A percentile compares a stretch with the other conserved stretches of the same genome.
Conservation (phyloP, 2,888 invertebrate genomes). For the Panopea generosa region DNA sequence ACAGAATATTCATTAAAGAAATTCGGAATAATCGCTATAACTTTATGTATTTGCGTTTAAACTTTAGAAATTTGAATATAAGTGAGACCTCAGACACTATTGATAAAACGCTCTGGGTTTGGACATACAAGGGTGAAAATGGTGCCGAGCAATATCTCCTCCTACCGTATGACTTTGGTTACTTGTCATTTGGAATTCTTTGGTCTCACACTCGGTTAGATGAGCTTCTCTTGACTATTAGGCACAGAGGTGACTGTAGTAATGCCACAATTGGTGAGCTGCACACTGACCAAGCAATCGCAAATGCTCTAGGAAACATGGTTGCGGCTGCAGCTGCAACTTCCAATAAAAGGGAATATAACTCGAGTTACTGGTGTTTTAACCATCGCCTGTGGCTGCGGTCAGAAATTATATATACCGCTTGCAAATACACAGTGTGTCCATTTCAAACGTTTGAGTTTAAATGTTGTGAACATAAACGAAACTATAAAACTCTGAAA, state of each 20-base stretch:
- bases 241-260: constrained; percentile 11
- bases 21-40: constrained; percentile 10
- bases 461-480: constrained; percentile 34
- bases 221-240: constrained; percentile 3
- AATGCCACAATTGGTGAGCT: constrained; percentile 11
- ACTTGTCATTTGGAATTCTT: no score
- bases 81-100: no score
- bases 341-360: constrained; percentile 27
- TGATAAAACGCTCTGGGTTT: no score
- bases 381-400: constrained; percentile 10
- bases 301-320: constrained; percentile 35
- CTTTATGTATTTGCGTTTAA: no score
- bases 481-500: constrained; percentile 2
- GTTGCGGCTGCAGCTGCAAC: constrained; percentile 18
- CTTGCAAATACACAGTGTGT: constrained; percentile 40
- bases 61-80: no score
- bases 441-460: constrained; percentile 50
- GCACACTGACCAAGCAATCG: constrained; percentile 30
- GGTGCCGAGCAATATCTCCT: no score
- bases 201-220: no score
- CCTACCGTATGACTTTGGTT: no score
- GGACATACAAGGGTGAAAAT: no score
- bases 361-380: constrained; percentile 54
- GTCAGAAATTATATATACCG: constrained; percentile 11
- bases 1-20: constrained; percentile 3